Percentiles rank a stretch among this genome's conserved stretches.
Conservation (phyloP, 2,797 vertebrate species). For the Urosaurus nigricauda region DNA sequence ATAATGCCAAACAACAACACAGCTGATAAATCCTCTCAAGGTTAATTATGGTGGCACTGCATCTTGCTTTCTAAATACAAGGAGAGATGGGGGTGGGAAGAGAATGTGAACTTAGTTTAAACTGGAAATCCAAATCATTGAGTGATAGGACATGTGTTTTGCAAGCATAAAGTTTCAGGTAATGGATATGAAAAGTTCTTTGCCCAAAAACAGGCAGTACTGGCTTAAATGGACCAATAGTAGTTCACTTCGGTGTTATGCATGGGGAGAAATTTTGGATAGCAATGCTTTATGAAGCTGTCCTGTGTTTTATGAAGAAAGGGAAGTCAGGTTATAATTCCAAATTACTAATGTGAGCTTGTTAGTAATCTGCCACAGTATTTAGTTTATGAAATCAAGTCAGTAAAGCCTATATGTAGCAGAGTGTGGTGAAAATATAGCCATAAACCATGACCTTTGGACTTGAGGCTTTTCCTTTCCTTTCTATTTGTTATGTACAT, state of each 20-base stretch:
- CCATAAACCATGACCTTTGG: neutral
- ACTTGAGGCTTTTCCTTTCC: neutral
- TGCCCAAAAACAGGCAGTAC: neutral
- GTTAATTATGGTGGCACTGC: neutral
- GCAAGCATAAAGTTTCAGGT: neutral
- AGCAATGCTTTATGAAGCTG: neutral
- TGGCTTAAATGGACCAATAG: neutral
- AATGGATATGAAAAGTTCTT: neutral
- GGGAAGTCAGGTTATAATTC: neutral
- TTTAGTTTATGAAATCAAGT: neutral
- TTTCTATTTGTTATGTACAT: conserved; percentile 8
- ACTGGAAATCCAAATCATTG: neutral
- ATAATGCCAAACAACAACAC: conserved; percentile 4
- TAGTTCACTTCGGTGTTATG: neutral
- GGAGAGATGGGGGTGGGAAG: neutral
- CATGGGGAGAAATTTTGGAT: neutral
- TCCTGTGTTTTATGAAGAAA: neutral
- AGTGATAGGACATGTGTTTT: neutral
- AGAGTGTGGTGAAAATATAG: neutral
- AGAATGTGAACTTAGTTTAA: neutral
- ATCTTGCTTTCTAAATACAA: neutral
- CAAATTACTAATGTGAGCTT: neutral
- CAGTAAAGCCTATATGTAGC: neutral
- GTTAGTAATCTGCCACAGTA: neutral
- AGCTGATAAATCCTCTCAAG: neutral